These are phyloP conservation scores for Cryptophagus acutangulus DNA, from an alignment of 2,888 invertebrate genomes.

Conservation along the genomic window DNA sequence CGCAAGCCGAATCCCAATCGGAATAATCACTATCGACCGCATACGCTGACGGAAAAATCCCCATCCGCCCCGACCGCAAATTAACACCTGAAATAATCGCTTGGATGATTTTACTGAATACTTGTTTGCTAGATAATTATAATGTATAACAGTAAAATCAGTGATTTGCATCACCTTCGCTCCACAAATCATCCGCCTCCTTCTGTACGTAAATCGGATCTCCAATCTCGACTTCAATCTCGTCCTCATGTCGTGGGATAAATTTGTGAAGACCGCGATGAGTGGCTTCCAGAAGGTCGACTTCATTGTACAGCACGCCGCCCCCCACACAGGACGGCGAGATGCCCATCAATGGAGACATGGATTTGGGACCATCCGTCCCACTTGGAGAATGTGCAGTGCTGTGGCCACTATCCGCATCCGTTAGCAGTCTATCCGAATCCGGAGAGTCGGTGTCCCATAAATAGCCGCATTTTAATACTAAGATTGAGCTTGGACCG, in stretches of 20 bases:
- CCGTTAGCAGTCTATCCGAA: constrained; percentile 73
- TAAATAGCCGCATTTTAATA: constrained; percentile 69
- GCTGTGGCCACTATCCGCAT: constrained; percentile 86
- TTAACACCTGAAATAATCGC: constrained; percentile 74
- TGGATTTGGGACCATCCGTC: constrained; percentile 77
- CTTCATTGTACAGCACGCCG: constrained; percentile 67
- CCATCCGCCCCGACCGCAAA: constrained; percentile 80
- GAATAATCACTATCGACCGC: constrained; percentile 96
- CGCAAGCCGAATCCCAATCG: constrained; percentile 86
- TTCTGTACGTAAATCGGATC: constrained; percentile 96
- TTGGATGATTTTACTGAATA: not conserved
- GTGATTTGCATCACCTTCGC: constrained; percentile 67
- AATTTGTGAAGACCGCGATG: constrained; percentile 95
- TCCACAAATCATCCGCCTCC: constrained; percentile 96
- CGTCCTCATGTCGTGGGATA: constrained; percentile 90
- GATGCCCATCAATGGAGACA: constrained; percentile 60
- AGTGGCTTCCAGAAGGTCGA: constrained; percentile 73
- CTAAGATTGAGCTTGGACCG: constrained; percentile 55
- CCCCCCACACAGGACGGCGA: constrained; percentile 63
- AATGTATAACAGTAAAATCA: constrained; percentile 1
- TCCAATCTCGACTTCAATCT: constrained; percentile 94
- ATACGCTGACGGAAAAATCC: constrained; percentile 95
- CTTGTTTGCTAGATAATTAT: not conserved
- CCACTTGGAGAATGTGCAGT: constrained; percentile 79
- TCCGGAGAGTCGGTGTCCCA: constrained; percentile 82